Conservation (phyloP, 2,797 vertebrate species). For the Chelon auratus region DNA sequence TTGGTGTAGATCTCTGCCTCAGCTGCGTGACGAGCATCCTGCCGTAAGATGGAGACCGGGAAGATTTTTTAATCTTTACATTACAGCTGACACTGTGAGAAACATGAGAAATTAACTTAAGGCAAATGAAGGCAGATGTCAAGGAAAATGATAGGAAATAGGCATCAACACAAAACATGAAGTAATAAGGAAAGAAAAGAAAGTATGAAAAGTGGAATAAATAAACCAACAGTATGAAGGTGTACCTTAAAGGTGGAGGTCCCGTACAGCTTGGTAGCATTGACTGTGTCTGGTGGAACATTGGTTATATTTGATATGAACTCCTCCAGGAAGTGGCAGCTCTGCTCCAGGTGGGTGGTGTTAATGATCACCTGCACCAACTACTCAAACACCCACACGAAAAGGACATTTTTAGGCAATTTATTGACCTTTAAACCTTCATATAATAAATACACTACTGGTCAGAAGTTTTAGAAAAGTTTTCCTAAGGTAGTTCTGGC, state of each 20-base stretch:
- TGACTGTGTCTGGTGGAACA: slow-evolving; percentile 92
- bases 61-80: too few relatives aligned
- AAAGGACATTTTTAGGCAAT: not conserved
- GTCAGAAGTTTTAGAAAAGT: too few relatives aligned
- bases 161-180: not conserved
- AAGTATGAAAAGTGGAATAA: too few relatives aligned
- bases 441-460: too few relatives aligned
- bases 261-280: slow-evolving; percentile 95
- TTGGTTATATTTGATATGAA: slow-evolving; percentile 99
- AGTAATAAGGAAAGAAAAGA: rapidly evolving
- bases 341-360: slow-evolving; percentile 95
- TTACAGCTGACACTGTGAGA: too few relatives aligned
- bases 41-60: not conserved
- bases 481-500: too few relatives aligned
- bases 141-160: not conserved
- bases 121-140: not conserved
- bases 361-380: slow-evolving; percentile 98
- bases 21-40: slow-evolving; percentile 95
- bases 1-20: slow-evolving; percentile 98
- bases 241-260: slow-evolving; percentile 96
- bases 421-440: too few relatives aligned
- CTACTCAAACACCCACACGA: slow-evolving; percentile 67
- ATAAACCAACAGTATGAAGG: not conserved
- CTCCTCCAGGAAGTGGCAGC: slow-evolving; percentile 95
- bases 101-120: too few relatives aligned